phyloP scores from a whole-genome alignment of 2,888 invertebrate species.

The Synanthedon formicaeformis region DNA sequence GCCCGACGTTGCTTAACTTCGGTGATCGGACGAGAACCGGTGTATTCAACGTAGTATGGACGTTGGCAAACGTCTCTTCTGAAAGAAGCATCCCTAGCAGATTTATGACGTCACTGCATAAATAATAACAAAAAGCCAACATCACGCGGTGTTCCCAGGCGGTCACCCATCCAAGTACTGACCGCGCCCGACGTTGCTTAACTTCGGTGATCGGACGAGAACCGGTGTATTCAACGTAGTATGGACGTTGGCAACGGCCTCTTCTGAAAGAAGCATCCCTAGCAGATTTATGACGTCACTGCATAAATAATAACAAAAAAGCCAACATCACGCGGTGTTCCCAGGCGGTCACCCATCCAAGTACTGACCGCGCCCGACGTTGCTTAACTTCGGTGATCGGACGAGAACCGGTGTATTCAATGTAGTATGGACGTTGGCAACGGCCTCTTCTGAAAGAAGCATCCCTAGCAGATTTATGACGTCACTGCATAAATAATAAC shows the following conservation, averaged over 20 bases:
- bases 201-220: constrained; percentile 23
- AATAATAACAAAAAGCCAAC: constrained; percentile 13
- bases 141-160: constrained; percentile 21
- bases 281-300: too few relatives aligned
- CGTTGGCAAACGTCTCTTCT: constrained; percentile 6
- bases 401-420: constrained; percentile 30
- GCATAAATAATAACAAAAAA: constrained; percentile 6
- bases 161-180: constrained; percentile 24
- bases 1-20: constrained; percentile 17
- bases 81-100: not conserved
- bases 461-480: too few relatives aligned
- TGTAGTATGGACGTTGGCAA: constrained; percentile 31
- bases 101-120: too few relatives aligned
- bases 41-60: constrained; percentile 15
- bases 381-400: constrained; percentile 23
- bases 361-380: constrained; percentile 20
- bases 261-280: too few relatives aligned
- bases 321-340: constrained; percentile 18
- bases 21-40: constrained; percentile 18
- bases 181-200: constrained; percentile 21
- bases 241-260: constrained; percentile 12
- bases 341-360: constrained; percentile 23
- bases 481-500: not conserved
- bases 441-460: too few relatives aligned
- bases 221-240: constrained; percentile 15